Evolutionary conservation across 2,797 vertebrate genomes (phyloP), one percentile per base, ranked within the genome.

Genomic region (Scomberomorus guttatus): DNA sequence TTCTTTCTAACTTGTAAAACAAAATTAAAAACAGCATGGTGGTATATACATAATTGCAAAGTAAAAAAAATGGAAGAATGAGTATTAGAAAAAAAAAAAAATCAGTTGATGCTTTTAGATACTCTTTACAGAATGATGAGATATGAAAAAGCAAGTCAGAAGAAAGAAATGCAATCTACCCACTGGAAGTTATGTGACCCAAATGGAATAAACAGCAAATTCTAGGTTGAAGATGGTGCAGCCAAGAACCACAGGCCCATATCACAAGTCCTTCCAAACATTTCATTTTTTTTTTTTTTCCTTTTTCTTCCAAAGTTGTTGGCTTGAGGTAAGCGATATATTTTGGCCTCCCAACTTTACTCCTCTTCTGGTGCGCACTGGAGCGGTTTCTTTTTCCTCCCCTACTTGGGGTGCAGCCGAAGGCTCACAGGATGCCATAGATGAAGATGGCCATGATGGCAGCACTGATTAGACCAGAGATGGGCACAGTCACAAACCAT

Each of bases 401-500:
- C 74, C 66, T 34, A 39, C 62, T 65, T 10, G 71, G 79, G 54
- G 65, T 22, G 51, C 61, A 46, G 74, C 80, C 4, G 0, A 7
- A 46, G 1, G 48, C 80, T 92, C 81, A 86, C 34, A 94, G 85
- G 86, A 98, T 90, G 60, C 92, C 90, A 0, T 95, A 95, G 71
- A 72, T 95, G 93, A 99, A 97, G 74, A 99, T 62, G 0, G 98
- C 98, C 98, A 99, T 99, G 82, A 99, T 96, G 81, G 95, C 98
- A 0, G 98, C 97, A 0, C 98, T 99, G 93, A 99, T 97, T 64
- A 99, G 90, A 10, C 98, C 98, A 0, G 98, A 98, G 87, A 99
- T 99, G 52, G 98, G 98, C 57, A 99, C 98, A 0, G 98, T 99
- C 87, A 99, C 98, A 0, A 99, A 99, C 98, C 98, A 99, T 1